Evolutionary conservation across 2,797 vertebrate genomes (phyloP), one percentile per base, ranked within the genome.

Genomic region (Syngnathus rostellatus): DNA sequence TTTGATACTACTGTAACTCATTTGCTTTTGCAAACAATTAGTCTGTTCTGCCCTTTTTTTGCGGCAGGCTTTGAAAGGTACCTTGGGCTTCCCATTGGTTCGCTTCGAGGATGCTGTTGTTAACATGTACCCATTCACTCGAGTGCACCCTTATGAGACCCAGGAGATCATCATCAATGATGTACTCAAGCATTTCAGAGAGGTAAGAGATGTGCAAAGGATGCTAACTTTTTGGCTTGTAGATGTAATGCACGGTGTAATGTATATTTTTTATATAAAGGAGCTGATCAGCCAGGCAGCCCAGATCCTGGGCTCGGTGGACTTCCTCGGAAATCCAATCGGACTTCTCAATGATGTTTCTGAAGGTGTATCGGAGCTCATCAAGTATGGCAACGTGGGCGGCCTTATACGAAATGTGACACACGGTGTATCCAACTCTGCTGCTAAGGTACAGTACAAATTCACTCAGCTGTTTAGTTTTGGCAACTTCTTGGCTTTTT

Each of bases 271-370:
- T 11, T 10, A 37, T 57, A 4, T 57, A 9, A 66, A 98, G 97
- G 97, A 99, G 82, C 90, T 99, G 78, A 90, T 99, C 23, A 94
- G 97, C 80, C 97, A 98, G 77, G 96, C 96, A 1, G 95, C 95
- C 73, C 94, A 95, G 85, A 97, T 99, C 80, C 85, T 99, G 11
- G 97, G 96, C 46, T 98, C 97, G 0, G 97, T 99, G 77, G 96
- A 99, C 85, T 99, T 99, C 81, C 91, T 99, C 62, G 97, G 97
- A 61, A 99, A 98, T 82, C 97, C 97, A 12, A 94, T 99, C 93
- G 97, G 97, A 7, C 93, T 99, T 0, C 66, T 97, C 65, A 98
- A 93, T 14, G 97, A 99, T 14, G 92, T 99, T 70, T 93, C 93
- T 0, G 96, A 99, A 89, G 97, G 97, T 1, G 77, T 99, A 63